Evolutionary conservation across 2,888 invertebrate species (phyloP), one percentile per base, ranked within the genome.

Genomic region (Cheilosia vulpina): DNA sequence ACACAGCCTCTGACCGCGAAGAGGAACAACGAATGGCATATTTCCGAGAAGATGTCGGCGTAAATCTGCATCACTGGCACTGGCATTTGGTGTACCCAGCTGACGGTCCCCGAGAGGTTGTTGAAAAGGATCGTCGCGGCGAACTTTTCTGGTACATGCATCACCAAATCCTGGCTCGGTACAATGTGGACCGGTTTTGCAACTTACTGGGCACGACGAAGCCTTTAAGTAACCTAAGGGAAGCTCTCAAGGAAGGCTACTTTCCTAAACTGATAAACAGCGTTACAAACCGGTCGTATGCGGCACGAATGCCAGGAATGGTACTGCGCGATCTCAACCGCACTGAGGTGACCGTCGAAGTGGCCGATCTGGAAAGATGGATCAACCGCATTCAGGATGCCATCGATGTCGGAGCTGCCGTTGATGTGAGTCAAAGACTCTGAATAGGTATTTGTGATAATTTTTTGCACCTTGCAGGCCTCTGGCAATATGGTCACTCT

Each of bases 61-160:
- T 96, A 89, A 96, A 96, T 92, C 94, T 96, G n/a, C 96, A 97
- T 90, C 96, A 97, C 91, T 97, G 96, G 96, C 96, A 96, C 90
- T 96, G 96, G 96, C 96, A 97, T 91, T 93, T 96, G 85, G 96
- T 96, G 6, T 96, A 96, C 90, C 96, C 96, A 0, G 94, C 94
- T 90, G 94, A 94, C 81, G 94, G 94, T 0, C 92, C 93, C 21
- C 90, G 91, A 65, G 90, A 92, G 24, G 94, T 96, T 53, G 96
- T 96, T 5, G 93, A 93, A 31, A 96, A 96, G 89, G 94, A 95
- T 89, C 93, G 95, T 77, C 93, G 95, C 57, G 95, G 95, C 19
- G 95, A 95, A 91, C 91, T 95, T 1, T 95, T 95, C 90, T 95
- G 93, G 88, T 95, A 94, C 90, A 95, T 95, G 94, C 95, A 95